Base-by-base conservation (phyloP, 2,888 invertebrate species). In the Proisotoma minuta region DNA sequence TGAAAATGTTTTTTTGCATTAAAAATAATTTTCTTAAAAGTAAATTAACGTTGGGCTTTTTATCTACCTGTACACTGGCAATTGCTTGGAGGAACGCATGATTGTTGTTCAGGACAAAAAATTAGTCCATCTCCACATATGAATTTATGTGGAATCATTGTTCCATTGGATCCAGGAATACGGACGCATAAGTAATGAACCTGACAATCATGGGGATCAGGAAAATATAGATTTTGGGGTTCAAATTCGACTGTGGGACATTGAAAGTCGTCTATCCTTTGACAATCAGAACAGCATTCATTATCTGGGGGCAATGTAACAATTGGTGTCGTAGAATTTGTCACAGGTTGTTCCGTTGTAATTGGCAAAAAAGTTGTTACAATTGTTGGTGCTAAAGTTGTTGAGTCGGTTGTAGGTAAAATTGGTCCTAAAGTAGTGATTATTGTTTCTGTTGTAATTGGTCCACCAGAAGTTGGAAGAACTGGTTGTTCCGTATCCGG, bases 91-190 rank as follows among this genome's bases (percentile, higher is more conserved):
- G 20, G 4, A 4, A 43, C 43, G 20, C 43, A 43, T 4, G 4
- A 18, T n/a, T 43, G 43, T 20, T 12, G 18, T 27, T 62, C n/a
- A 15, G 63, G 59, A 56, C 63, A 63, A 22, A 63, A 63, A 2
- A 63, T 27, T 2, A 24, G 54, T 3, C 28, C 59, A 10, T 43
- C 24, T 40, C 49, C 59, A 40, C 62, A 62, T 24, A 2, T 23
- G n/a, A n/a, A n/a, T n/a, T n/a, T n/a, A n/a, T n/a, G n/a, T n/a
- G n/a, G n/a, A n/a, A n/a, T n/a, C n/a, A n/a, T n/a, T n/a, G n/a
- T 4, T 51, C 28, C 51, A 10, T 51, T 28, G 20, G 10, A n/a
- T n/a, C n/a, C n/a, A n/a, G n/a, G n/a, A n/a, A n/a, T n/a, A n/a
- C n/a, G n/a, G 20, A 34, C 18, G 27, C 65, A 65, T 2, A 5